Percentiles rank a stretch among this genome's conserved stretches.
These are phyloP conservation scores for Mycteria americana DNA, from an alignment of 2,797 vertebrate species.

Conservation along the genomic window DNA sequence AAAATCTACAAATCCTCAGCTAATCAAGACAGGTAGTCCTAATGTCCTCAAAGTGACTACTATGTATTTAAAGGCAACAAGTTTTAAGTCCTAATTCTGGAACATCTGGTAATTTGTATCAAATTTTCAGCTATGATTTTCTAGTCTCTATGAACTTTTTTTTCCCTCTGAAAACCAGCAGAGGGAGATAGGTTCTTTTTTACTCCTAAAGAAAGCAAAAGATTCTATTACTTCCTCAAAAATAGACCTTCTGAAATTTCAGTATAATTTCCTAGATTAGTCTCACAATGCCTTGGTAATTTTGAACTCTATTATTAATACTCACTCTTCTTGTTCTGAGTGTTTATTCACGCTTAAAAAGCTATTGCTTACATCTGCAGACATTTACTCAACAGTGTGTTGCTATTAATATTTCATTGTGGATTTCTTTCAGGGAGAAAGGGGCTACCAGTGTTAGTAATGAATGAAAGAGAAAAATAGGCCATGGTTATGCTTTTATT, in stretches of 20 bases:
- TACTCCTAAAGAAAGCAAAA: constrained; percentile 2
- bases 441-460: neutral
- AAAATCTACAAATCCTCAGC: neutral
- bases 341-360: neutral
- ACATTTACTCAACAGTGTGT: neutral
- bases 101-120: neutral
- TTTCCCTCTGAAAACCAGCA: constrained; percentile 49
- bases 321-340: neutral
- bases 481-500: neutral
- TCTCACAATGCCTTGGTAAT: neutral
- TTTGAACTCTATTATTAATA: neutral
- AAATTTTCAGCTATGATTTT: neutral
- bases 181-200: constrained; percentile 61
- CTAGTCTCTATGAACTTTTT: neutral
- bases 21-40: neutral
- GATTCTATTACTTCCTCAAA: neutral
- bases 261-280: neutral
- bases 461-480: neutral
- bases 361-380: neutral
- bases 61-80: neutral
- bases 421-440: neutral
- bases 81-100: neutral
- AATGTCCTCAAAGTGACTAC: neutral
- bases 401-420: neutral
- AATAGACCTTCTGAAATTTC: neutral